Conservation (phyloP, 2,113 vertebrate genomes). For the Pagrus major region DNA sequence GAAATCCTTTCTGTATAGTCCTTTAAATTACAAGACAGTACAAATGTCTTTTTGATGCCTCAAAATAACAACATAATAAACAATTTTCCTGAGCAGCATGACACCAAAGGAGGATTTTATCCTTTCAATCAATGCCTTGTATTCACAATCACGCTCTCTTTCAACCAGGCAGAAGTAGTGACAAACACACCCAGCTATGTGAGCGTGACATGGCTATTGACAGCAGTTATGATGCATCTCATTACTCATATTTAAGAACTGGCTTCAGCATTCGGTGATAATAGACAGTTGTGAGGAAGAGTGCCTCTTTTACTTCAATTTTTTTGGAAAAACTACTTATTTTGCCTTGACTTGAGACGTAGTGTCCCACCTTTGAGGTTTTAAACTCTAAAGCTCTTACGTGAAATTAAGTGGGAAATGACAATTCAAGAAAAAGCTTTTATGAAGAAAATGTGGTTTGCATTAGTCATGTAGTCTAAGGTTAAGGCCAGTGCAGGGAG, state of each 20-base stretch:
- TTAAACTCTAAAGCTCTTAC: background rate
- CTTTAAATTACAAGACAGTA: background rate
- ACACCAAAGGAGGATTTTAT: slow-evolving; percentile 27
- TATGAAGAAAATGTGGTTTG: background rate
- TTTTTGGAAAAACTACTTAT: slow-evolving; percentile 11
- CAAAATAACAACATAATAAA: slow-evolving; percentile 9
- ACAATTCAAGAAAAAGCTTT: background rate
- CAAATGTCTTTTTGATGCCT: slow-evolving; percentile 4
- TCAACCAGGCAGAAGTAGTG: background rate
- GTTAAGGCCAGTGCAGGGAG: slow-evolving; percentile 6
- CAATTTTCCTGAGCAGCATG: slow-evolving; percentile 11
- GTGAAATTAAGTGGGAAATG: slow-evolving; percentile 1
- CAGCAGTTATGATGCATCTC: background rate
- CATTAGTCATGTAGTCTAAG: slow-evolving; percentile 12
- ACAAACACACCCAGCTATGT: background rate
- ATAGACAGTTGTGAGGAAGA: background rate
- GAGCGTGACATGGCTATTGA: background rate
- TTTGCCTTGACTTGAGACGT: slow-evolving; percentile 13
- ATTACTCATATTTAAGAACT: background rate
- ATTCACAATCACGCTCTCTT: slow-evolving; percentile 16
- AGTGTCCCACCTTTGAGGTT: slow-evolving; percentile 4
- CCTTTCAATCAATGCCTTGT: slow-evolving; percentile 20
- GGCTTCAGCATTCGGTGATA: slow-evolving; percentile 1
- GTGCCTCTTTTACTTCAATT: background rate
- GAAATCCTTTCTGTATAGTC: background rate